Conservation (phyloP, 2,797 vertebrate genomes). For the Natrix natrix region DNA sequence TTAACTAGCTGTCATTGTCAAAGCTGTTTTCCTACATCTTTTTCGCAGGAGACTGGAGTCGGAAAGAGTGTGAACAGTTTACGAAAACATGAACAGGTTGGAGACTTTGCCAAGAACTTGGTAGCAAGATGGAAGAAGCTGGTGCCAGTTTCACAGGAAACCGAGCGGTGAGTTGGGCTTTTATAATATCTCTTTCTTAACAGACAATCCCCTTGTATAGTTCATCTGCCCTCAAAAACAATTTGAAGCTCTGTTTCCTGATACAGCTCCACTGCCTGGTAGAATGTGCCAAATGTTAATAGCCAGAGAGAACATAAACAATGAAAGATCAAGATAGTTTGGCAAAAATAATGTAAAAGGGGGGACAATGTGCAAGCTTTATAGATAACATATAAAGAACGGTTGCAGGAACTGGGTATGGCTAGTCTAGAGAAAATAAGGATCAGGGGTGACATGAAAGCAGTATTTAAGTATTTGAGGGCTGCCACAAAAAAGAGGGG, state of each 20-base stretch:
- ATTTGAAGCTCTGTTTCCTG: not conserved
- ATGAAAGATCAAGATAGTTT: not conserved
- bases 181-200: not conserved
- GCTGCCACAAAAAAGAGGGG: not conserved
- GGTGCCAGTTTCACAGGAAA: constrained; percentile 87
- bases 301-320: not conserved
- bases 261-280: not conserved
- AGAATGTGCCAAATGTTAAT: not conserved
- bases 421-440: not conserved
- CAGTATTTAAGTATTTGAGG: not conserved
- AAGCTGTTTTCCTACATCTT: constrained; percentile 18
- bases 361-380: not conserved
- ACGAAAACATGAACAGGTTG: constrained; percentile 86
- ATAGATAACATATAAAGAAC: not conserved
- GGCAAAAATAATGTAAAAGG: not conserved
- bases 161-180: constrained; percentile 77
- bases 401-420: not conserved
- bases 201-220: not conserved
- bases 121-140: constrained; percentile 97
- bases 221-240: not conserved
- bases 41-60: constrained; percentile 88
- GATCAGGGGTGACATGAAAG: not conserved
- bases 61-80: constrained; percentile 96
- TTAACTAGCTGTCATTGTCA: constrained; percentile 6
- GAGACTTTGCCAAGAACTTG: constrained; percentile 85